These are phyloP conservation scores for Pandemis cinnamomeana DNA, from an alignment of 2,888 invertebrate genomes.

Conservation along the genomic window DNA sequence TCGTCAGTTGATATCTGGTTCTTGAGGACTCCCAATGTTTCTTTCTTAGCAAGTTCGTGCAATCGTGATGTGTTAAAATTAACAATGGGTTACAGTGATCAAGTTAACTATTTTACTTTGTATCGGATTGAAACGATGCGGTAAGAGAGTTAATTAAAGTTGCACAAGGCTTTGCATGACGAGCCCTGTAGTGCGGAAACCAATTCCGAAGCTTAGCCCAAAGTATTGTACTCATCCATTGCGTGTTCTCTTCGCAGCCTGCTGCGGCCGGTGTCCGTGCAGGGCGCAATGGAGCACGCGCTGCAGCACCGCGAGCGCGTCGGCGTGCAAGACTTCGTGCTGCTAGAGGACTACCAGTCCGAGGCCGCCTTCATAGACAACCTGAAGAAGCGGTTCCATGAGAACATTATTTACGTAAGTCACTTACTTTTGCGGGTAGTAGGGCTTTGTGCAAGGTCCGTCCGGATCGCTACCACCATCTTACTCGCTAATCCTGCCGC, in stretches of 20 bases:
- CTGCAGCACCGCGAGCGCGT: conserved; percentile 93
- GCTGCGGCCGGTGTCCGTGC: conserved; percentile 73
- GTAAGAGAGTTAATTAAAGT: conserved; percentile 9
- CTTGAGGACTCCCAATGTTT: background rate
- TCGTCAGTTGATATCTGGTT: conserved; percentile 1
- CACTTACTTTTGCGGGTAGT: no score
- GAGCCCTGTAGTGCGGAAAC: no score
- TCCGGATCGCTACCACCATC: no score
- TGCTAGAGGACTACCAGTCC: conserved; percentile 93
- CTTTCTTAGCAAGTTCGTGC: background rate
- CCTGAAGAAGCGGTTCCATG: conserved; percentile 92
- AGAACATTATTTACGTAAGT: conserved; percentile 96
- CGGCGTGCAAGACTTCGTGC: conserved; percentile 96
- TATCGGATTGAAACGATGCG: conserved; percentile 24
- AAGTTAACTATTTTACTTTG: conserved; percentile 38
- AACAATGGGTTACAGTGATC: conserved; percentile 48
- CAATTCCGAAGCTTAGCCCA: background rate
- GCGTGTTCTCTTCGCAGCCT: conserved; percentile 56
- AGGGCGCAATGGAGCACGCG: conserved; percentile 89
- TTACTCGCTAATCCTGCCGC: no score
- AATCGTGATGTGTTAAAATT: background rate
- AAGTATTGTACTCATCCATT: conserved; percentile 15
- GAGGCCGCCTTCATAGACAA: conserved; percentile 94
- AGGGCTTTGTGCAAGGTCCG: no score
- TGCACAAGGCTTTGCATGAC: no score